Conservation (phyloP, 2,113 vertebrate species). For the Campylomormyrus numenius region DNA sequence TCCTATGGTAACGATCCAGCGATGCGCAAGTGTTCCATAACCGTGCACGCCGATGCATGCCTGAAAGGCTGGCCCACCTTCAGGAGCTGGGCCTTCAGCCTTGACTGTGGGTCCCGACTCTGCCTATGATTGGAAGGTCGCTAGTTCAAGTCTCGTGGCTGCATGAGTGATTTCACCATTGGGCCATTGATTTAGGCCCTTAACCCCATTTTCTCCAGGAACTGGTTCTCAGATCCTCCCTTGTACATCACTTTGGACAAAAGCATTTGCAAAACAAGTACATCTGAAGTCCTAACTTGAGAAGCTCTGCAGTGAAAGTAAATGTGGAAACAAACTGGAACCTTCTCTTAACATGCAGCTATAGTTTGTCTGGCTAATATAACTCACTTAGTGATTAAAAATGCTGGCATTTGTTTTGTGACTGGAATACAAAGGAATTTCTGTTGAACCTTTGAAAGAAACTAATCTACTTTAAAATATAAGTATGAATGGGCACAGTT, state of each 20-base stretch:
- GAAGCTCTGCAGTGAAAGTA: not conserved
- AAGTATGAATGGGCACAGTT: not conserved
- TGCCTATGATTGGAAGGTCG: not conserved
- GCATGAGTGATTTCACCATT: not conserved
- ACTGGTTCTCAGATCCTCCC: not conserved
- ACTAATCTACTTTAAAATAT: not conserved
- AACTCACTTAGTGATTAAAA: not conserved
- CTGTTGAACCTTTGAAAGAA: not conserved
- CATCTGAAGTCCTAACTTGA: not conserved
- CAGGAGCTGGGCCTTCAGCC: not conserved
- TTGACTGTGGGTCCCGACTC: not conserved
- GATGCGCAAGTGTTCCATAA: not conserved
- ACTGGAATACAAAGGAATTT: not conserved
- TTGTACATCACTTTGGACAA: not conserved
- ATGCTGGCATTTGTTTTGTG: not conserved
- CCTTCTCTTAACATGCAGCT: not conserved
- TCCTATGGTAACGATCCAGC: not conserved
- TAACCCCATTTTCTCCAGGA: not conserved
- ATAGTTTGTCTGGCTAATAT: not conserved
- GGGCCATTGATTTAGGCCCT: not conserved
- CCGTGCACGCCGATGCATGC: not conserved
- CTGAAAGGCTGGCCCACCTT: not conserved
- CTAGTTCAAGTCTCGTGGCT: not conserved
- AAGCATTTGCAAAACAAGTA: not conserved
- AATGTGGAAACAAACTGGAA: not conserved